Conservation (phyloP, 2,797 vertebrate genomes). For the Acanthiza pusilla region DNA sequence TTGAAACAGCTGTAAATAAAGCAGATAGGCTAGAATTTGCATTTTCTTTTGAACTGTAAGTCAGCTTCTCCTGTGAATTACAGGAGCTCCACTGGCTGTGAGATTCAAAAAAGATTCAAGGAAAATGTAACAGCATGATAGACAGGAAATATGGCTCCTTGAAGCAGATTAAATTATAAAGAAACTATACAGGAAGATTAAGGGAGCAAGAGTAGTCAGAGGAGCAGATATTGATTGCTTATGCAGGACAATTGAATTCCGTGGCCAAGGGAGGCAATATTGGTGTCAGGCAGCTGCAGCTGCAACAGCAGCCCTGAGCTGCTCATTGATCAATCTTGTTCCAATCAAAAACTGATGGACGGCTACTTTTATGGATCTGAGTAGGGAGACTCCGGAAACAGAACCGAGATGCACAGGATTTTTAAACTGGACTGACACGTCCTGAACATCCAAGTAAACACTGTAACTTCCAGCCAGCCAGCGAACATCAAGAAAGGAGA, state of each 20-base stretch:
- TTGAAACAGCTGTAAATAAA: neutral
- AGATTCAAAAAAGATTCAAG: neutral
- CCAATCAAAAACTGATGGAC: neutral
- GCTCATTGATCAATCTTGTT: neutral
- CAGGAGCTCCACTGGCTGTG: neutral
- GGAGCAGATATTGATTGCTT: neutral
- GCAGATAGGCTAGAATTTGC: neutral
- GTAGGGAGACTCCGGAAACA: neutral
- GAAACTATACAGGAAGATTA: neutral
- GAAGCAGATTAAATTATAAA: neutral
- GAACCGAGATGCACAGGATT: neutral
- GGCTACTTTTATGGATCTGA: neutral
- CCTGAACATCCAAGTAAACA: neutral
- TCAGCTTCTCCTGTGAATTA: neutral
- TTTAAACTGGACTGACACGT: neutral
- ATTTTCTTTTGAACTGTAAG: constrained; percentile 8
- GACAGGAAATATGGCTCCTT: neutral
- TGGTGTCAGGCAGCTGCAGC: neutral
- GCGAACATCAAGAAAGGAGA: neutral
- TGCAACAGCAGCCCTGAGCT: neutral
- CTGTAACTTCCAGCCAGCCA: neutral
- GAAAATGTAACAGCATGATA: neutral
- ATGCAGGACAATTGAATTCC: neutral
- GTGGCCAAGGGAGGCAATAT: neutral
- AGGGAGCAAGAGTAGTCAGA: neutral